These are phyloP conservation scores for Pachyramphus minor DNA, from an alignment of 2,113 vertebrate species.

Conservation along the genomic window DNA sequence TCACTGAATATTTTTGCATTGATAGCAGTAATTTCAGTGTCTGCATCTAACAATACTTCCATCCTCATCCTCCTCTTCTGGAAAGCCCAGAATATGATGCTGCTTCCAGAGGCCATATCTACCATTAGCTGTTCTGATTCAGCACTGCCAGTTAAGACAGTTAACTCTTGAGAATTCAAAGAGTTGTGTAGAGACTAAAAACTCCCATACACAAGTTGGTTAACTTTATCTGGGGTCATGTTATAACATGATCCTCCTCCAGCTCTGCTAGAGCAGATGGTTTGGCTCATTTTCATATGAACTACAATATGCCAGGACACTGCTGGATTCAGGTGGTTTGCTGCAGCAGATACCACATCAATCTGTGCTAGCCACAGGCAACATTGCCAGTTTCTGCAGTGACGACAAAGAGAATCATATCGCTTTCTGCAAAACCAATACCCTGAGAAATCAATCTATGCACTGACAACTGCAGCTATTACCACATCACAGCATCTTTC, in stretches of 20 bases:
- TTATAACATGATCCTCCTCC: neutral
- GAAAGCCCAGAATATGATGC: neutral
- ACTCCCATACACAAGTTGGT: neutral
- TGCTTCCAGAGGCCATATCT: neutral
- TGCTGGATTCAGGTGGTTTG: neutral
- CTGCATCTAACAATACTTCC: neutral
- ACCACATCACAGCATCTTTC: neutral
- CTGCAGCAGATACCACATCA: neutral
- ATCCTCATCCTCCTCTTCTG: neutral
- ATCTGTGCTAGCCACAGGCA: neutral
- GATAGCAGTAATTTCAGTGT: neutral
- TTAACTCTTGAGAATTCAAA: neutral
- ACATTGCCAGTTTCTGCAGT: fast-evolving
- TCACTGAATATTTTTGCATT: neutral
- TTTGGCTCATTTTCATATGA: neutral
- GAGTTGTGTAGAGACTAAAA: neutral
- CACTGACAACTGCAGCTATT: neutral
- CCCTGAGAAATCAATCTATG: neutral
- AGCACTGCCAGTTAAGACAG: neutral
- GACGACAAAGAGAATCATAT: neutral
- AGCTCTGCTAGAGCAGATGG: neutral
- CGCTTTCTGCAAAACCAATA: neutral
- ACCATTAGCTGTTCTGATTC: neutral
- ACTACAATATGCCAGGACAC: neutral
- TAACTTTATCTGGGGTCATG: neutral